Base-by-base conservation (phyloP, 2,888 invertebrate species). In the Nematopogon swammerdamellus region DNA sequence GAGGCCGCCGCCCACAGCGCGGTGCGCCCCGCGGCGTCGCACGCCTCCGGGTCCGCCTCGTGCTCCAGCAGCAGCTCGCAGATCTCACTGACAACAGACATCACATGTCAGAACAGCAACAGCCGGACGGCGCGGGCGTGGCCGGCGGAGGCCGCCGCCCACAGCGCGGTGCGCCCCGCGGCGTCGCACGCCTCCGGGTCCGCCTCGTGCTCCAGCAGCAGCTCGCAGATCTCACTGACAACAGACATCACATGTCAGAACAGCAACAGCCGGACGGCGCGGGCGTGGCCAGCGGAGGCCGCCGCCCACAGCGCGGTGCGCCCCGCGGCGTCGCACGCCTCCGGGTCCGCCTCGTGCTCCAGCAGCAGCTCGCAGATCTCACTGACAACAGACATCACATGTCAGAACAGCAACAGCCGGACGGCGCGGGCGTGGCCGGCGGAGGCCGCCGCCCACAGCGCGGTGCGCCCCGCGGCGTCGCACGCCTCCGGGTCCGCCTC, bases 121-220 rank as follows among this genome's bases (percentile, higher is more conserved):
- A 95, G 80, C 16, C 91, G 88, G 1, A 95, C 92, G 1, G 95
- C 89, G 14, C 87, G 82, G 19, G 92, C 89, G 70, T 95, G 95
- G 0, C 96, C 95, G 71, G 95, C 95, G 11, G 93, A 91, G 6
- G 95, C 95, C 0, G 95, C 95, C 8, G 95, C 95, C 89, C 95
- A 95, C 54, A 95, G 75, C 2, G 94, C 92, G 1, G 92, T 91
- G 47, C 94, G 83, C 0, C 93, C 93, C 51, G 87, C 86, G 48
- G 83, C 83, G 65, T 95, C 95, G 45, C 85, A 83, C 51, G 93
- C 89, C 66, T 97, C 96, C 0, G 93, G 89, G 67, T 97, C 96
- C 1, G 96, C 95, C 53, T 95, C 95, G 63, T 90, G 91, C 65
- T 96, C 96, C 47, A 97, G 74, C 0, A 97, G 82, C 18, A 96